Conservation (phyloP, 2,113 vertebrate genomes). For the Proteles cristata region DNA sequence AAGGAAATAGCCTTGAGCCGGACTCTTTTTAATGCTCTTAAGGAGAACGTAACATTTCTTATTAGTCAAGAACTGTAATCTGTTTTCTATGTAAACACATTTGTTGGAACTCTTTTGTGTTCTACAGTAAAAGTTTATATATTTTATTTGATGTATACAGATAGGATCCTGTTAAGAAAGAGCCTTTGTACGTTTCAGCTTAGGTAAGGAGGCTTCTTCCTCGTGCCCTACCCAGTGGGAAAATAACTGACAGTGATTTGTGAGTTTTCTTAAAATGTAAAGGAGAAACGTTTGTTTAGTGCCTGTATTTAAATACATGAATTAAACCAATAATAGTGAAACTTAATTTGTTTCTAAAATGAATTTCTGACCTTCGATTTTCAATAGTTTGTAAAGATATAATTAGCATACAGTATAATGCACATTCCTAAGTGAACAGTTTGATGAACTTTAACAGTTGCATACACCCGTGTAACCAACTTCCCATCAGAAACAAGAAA, state of each 20-base stretch:
- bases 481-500: not conserved
- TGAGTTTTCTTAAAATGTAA: not conserved
- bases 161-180: not conserved
- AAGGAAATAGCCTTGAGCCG: not conserved
- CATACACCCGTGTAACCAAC: not conserved
- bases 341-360: slow-evolving; percentile 30
- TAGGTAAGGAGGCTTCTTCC: not conserved
- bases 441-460: slow-evolving; percentile 10
- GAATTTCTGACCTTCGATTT: slow-evolving; percentile 1
- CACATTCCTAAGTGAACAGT: not conserved
- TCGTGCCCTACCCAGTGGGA: not conserved
- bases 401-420: not conserved
- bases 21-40: not conserved
- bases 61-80: not conserved
- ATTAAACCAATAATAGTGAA: not conserved
- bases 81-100: not conserved
- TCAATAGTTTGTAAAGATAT: not conserved
- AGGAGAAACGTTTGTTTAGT: not conserved
- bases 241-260: slow-evolving; percentile 3
- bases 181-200: not conserved
- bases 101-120: slow-evolving; percentile 10
- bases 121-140: not conserved
- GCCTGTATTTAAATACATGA: not conserved
- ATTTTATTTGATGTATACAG: not conserved
- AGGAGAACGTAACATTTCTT: not conserved